Evolutionary conservation across 2,888 invertebrate species (phyloP).

Genomic region (Chloroclysta siterata): DNA sequence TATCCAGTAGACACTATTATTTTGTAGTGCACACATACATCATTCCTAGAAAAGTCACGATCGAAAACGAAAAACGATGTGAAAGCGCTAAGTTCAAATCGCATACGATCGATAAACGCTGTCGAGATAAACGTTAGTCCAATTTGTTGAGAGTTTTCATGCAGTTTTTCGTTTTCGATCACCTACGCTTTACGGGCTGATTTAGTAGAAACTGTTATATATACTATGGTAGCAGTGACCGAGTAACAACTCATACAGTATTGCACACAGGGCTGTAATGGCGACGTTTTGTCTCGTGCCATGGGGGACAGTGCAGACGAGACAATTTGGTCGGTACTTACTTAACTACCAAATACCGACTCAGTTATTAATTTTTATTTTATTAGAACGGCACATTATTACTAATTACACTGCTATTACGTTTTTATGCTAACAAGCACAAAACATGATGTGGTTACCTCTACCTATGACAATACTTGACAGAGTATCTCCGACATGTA

Average conservation of each 20-base stretch:
- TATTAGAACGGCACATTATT: too few species aligned
- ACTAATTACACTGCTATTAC: too few species aligned
- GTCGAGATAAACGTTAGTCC: not conserved
- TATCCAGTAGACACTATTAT: conserved; percentile 33
- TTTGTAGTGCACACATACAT: conserved; percentile 12
- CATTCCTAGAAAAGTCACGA: conserved; percentile 4
- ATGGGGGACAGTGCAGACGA: conserved; percentile 32
- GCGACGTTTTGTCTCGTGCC: conserved; percentile 46
- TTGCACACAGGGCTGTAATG: conserved; percentile 43
- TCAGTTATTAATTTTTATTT: too few species aligned
- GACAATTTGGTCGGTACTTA: conserved; percentile 1
- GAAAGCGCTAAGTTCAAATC: not conserved
- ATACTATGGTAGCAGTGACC: conserved; percentile 34
- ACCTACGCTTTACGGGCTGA: conserved; percentile 12
- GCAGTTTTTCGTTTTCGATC: conserved; percentile 17
- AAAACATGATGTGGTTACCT: too few species aligned
- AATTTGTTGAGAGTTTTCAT: not conserved
- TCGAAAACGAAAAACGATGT: conserved; percentile 11
- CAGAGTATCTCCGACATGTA: too few species aligned
- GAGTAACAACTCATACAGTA: conserved; percentile 41
- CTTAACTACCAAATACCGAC: too few species aligned
- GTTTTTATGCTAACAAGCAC: too few species aligned
- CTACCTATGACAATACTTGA: too few species aligned
- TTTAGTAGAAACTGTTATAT: conserved; percentile 20
- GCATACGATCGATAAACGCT: not conserved